Evolutionary conservation across 2,888 invertebrate genomes (phyloP), one percentile per base, ranked within the genome.

Genomic region (Athripsodes cinereus): DNA sequence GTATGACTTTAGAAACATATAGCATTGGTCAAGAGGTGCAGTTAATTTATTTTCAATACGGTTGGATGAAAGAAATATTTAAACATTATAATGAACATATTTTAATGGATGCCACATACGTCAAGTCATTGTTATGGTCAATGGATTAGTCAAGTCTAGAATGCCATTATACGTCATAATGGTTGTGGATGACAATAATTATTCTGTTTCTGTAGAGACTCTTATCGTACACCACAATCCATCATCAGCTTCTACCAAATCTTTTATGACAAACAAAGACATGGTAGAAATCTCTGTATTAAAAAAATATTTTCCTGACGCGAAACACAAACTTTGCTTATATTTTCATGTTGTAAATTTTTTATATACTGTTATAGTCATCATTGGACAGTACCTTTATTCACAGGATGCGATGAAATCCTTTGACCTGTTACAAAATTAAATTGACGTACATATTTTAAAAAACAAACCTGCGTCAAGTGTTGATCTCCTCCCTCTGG

Each of bases 401-500:
- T n/a, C n/a, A n/a, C n/a, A n/a, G n/a, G n/a, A n/a, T n/a, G n/a
- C n/a, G n/a, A n/a, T n/a, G n/a, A n/a, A n/a, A n/a, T n/a, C n/a
- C n/a, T n/a, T n/a, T n/a, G n/a, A n/a, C n/a, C n/a, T n/a, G n/a
- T n/a, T n/a, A n/a, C n/a, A n/a, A n/a, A n/a, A n/a, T n/a, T n/a
- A n/a, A n/a, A n/a, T n/a, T n/a, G n/a, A n/a, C n/a, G n/a, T n/a
- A n/a, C n/a, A n/a, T n/a, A n/a, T 31, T 8, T 31, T 31, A 8
- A 11, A 11, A 31, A 8, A 31, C 31, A 11, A 8, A 82, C 83
- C 79, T 87, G 87, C 70, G 90, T 87, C 66, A 99, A 80, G 69
- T 88, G 85, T 73, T 97, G 97, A 69, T 90, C 88, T 0, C 88
- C 88, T 34, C 90, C 88, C 66, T 88, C 86, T 1, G 89, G 88